A percentile compares a stretch with the other conserved stretches of the same genome.
These are phyloP conservation scores for Cavia porcellus DNA, from an alignment of 2,113 vertebrate genomes.

Conservation along the genomic window DNA sequence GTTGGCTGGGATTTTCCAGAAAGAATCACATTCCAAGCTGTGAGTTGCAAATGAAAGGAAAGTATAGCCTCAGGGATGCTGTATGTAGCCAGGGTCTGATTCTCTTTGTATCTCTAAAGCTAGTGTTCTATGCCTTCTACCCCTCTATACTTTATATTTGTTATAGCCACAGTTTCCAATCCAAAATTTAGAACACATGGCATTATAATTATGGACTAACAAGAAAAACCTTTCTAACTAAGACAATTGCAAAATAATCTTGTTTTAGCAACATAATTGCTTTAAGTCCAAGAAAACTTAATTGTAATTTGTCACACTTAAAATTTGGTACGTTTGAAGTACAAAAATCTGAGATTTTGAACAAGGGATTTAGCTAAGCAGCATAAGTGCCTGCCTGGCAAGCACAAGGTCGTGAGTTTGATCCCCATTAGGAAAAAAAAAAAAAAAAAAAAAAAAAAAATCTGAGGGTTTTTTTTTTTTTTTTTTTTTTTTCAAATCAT, in stretches of 20 bases:
- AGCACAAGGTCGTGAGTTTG: no score
- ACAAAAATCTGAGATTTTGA: neutral
- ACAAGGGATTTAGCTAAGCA: no score
- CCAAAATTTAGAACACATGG: neutral
- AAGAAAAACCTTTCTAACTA: conserved; percentile 1
- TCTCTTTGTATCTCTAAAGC: neutral
- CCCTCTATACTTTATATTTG: neutral
- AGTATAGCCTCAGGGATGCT: neutral
- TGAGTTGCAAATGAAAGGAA: neutral
- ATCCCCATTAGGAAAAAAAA: no score
- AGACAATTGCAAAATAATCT: neutral
- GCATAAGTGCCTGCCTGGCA: no score
- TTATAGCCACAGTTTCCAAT: neutral
- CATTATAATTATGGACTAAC: neutral
- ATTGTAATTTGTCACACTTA: neutral
- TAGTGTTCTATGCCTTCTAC: neutral
- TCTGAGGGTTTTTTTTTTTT: no score
- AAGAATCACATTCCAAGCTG: neutral
- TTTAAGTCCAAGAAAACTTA: neutral
- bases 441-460: no score
- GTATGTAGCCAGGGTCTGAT: neutral
- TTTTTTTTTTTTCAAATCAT: conserved; percentile 14
- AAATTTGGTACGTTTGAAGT: neutral
- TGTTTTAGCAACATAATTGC: neutral
- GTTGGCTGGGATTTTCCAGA: neutral